These are phyloP conservation scores for Pangasius macronema DNA, from an alignment of 2,797 vertebrate genomes.

Conservation along the genomic window DNA sequence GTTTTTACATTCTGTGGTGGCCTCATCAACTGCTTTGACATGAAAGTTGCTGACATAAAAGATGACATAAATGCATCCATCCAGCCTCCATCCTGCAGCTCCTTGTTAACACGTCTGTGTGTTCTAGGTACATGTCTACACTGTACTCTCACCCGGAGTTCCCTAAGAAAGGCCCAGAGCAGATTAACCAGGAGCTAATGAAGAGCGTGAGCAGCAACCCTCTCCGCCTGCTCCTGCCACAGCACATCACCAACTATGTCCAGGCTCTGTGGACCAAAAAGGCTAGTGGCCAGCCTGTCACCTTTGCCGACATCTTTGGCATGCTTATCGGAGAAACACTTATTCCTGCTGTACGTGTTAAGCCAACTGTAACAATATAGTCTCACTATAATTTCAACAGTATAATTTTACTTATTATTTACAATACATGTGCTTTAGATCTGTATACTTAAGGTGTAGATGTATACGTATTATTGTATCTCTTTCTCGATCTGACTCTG, in stretches of 20 bases:
- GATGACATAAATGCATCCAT: neutral
- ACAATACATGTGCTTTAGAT: neutral
- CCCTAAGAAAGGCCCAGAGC: constrained; percentile 86
- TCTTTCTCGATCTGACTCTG: constrained; percentile 19
- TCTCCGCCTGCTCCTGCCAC: constrained; percentile 87
- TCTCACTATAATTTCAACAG: neutral
- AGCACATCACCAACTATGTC: constrained; percentile 91
- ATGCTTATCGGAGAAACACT: constrained; percentile 98
- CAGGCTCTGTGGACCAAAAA: constrained; percentile 96
- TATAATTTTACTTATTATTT: neutral
- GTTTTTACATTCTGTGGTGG: too few species aligned
- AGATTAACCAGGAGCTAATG: constrained; percentile 94
- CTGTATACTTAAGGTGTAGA: neutral
- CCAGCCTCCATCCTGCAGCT: neutral
- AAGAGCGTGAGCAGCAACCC: constrained; percentile 89
- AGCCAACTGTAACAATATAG: neutral
- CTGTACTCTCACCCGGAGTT: constrained; percentile 94
- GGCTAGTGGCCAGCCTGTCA: constrained; percentile 90
- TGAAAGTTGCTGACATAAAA: neutral
- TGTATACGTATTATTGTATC: neutral
- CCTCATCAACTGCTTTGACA: neutral
- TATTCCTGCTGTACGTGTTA: constrained; percentile 83
- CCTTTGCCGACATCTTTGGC: constrained; percentile 97
- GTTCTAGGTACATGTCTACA: constrained; percentile 91
- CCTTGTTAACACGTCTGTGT: too few species aligned